These are phyloP conservation scores for Ataeniobius toweri DNA, from an alignment of 2,797 vertebrate species.

Conservation along the genomic window DNA sequence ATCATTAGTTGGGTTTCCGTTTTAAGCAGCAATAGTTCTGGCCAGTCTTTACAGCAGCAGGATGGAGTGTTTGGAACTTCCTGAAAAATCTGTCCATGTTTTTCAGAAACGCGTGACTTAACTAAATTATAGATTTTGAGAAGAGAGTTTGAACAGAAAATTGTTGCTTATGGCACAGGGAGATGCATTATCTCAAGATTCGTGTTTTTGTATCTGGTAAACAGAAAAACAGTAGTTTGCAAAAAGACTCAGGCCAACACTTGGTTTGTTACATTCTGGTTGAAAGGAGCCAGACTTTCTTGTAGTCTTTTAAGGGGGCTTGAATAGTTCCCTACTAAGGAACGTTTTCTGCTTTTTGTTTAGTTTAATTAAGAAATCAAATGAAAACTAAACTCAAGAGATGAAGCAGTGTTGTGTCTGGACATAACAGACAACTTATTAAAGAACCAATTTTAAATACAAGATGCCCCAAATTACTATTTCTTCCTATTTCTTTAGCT, in stretches of 20 bases:
- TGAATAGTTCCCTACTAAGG: neutral
- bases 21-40: slow-evolving; percentile 11
- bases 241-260: neutral
- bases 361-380: neutral
- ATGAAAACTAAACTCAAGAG: neutral
- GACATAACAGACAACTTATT: neutral
- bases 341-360: neutral
- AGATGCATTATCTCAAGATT: slow-evolving; percentile 12
- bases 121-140: slow-evolving; percentile 1
- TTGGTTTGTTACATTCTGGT: neutral
- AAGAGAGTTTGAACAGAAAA: slow-evolving; percentile 6
- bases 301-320: neutral
- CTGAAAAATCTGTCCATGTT: neutral
- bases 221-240: slow-evolving; percentile 9
- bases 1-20: slow-evolving; percentile 30
- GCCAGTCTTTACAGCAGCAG: slow-evolving; percentile 1
- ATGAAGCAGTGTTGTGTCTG: neutral
- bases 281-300: neutral
- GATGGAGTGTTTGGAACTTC: neutral
- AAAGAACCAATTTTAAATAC: too few relatives aligned
- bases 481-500: neutral
- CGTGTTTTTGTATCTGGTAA: neutral
- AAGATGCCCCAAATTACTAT: too few relatives aligned
- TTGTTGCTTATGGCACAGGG: neutral
- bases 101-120: neutral